Conservation (phyloP, 92 coral and sea anemone genomes). For the Palythoa grandiflora region DNA sequence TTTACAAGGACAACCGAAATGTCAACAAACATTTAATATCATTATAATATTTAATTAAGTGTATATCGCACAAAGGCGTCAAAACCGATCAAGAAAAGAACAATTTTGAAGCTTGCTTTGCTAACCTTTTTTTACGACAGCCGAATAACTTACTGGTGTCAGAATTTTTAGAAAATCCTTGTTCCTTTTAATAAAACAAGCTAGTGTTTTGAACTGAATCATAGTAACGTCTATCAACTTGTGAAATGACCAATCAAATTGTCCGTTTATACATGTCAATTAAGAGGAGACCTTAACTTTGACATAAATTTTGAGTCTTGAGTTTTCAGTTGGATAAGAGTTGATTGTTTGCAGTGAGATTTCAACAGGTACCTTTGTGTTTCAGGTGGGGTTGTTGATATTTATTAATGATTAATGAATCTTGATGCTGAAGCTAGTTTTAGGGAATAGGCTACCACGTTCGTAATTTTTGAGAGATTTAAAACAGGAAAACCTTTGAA, state of each 20-base stretch:
- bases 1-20: too few species aligned
- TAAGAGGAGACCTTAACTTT: neutral
- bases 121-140: neutral
- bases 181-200: neutral
- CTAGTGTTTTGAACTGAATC: too few species aligned
- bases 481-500: neutral
- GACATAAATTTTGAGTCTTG: neutral
- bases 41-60: neutral
- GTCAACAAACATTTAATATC: neutral
- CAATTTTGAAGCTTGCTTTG: neutral
- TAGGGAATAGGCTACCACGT: neutral
- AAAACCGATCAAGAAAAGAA: neutral
- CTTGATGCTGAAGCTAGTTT: constrained; percentile 6
- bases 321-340: neutral
- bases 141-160: neutral
- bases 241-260: neutral
- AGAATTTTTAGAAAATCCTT: neutral
- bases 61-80: neutral
- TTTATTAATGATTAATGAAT: constrained; percentile 34
- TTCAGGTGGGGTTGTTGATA: constrained; percentile 31
- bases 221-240: neutral
- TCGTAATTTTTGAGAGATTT: neutral
- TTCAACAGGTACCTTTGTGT: constrained; percentile 36
- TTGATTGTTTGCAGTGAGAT: neutral
- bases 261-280: neutral